These are phyloP conservation scores for Scaptomyza cyrtandrae DNA, from an alignment of 2,888 invertebrate species.

Conservation along the genomic window DNA sequence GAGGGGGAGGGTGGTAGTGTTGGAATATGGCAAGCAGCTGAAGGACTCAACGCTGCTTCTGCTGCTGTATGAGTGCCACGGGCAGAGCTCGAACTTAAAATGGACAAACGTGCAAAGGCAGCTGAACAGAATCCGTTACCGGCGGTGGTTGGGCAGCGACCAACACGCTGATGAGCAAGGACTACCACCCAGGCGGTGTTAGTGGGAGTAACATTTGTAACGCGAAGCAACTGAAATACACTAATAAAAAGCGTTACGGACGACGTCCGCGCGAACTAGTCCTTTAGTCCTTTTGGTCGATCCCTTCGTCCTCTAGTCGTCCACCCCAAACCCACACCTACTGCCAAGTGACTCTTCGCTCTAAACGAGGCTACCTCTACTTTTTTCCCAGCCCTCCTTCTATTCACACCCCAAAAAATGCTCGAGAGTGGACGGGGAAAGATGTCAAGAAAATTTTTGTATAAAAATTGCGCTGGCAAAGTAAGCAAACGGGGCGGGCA, in stretches of 20 bases:
- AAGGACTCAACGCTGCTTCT: slow-evolving; percentile 65
- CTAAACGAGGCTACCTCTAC: slow-evolving; percentile 33
- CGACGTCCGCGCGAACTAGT: slow-evolving; percentile 73
- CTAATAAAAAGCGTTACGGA: slow-evolving; percentile 68
- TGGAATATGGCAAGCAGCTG: slow-evolving; percentile 42
- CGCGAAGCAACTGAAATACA: slow-evolving; percentile 57
- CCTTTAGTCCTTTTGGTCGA: slow-evolving; percentile 52
- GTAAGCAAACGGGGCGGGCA: slow-evolving; percentile 60
- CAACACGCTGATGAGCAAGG: slow-evolving; percentile 76
- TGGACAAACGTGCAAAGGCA: slow-evolving; percentile 77
- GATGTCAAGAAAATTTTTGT: slow-evolving; percentile 73
- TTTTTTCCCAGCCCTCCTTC: slow-evolving; percentile 9
- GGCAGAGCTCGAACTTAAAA: slow-evolving; percentile 82
- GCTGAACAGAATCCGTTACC: slow-evolving; percentile 15
- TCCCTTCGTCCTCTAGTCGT: slow-evolving; percentile 34
- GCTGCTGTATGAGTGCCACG: slow-evolving; percentile 79
- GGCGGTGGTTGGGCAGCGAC: slow-evolving; percentile 23
- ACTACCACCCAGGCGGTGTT: slow-evolving; percentile 31
- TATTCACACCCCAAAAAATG: slow-evolving; percentile 65
- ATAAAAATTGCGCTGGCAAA: slow-evolving; percentile 80
- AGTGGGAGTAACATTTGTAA: slow-evolving; percentile 19
- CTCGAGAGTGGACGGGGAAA: slow-evolving; percentile 15
- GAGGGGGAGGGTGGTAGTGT: not conserved
- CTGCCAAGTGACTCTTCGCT: slow-evolving; percentile 61
- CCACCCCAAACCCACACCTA: slow-evolving; percentile 6